Percentiles rank a stretch among this genome's conserved stretches.
These are phyloP conservation scores for Palythoa grandiflora DNA, from an alignment of 92 coral and sea anemone genomes.

Conservation along the genomic window DNA sequence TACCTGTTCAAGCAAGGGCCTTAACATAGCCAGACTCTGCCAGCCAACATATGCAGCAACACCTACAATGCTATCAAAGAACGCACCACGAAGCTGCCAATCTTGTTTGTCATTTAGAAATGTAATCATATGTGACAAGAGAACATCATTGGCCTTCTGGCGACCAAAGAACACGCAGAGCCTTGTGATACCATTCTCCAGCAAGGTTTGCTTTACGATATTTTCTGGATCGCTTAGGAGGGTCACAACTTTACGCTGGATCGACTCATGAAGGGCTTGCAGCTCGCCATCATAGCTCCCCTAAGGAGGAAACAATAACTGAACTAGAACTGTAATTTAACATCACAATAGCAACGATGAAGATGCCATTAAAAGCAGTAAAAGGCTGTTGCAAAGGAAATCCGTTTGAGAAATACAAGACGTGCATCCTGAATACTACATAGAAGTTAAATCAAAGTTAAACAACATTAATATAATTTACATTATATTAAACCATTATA, in stretches of 20 bases:
- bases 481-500: too few relatives aligned
- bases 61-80: slow-evolving; percentile 97
- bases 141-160: slow-evolving; percentile 95
- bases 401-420: too few relatives aligned
- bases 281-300: slow-evolving; percentile 96
- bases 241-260: slow-evolving; percentile 96
- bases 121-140: slow-evolving; percentile 96
- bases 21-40: slow-evolving; percentile 98
- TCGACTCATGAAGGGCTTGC: slow-evolving; percentile 93
- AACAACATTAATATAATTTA: too few relatives aligned
- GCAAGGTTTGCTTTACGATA: slow-evolving; percentile 92
- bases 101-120: slow-evolving; percentile 96
- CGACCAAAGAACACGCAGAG: slow-evolving; percentile 98
- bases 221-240: slow-evolving; percentile 95
- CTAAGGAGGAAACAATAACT: slow-evolving; percentile 38
- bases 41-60: slow-evolving; percentile 99
- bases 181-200: slow-evolving; percentile 96
- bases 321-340: background rate
- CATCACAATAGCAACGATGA: background rate
- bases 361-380: background rate
- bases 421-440: too few relatives aligned
- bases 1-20: slow-evolving; percentile 96
- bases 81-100: slow-evolving; percentile 97
- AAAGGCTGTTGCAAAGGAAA: too few relatives aligned
- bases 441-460: too few relatives aligned